Evolutionary conservation across 2,888 invertebrate species (phyloP).

Genomic region (Deladenus siricidicola): DNA sequence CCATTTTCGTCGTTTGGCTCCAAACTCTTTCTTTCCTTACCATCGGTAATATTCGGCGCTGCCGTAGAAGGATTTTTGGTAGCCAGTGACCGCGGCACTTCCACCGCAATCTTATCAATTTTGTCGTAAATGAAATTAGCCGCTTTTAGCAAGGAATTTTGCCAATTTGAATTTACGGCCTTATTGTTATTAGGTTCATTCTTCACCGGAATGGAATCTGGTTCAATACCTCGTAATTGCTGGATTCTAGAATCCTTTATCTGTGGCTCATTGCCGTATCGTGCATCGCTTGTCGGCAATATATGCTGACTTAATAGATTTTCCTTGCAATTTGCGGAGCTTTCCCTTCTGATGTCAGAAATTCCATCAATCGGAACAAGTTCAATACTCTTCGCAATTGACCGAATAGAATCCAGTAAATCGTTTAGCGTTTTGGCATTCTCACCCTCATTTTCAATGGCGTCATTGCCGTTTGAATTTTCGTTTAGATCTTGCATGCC

Average conservation of each 20-base stretch:
- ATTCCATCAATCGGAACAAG: background rate
- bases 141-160: slow-evolving; percentile 39
- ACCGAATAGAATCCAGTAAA: slow-evolving; percentile 33
- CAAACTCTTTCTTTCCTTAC: too few relatives aligned
- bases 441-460: slow-evolving; percentile 1
- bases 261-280: background rate
- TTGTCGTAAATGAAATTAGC: slow-evolving; percentile 47
- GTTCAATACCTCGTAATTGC: background rate
- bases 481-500: too few relatives aligned
- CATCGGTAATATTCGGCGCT: too few relatives aligned
- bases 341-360: background rate
- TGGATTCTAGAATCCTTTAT: too few relatives aligned
- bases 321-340: background rate
- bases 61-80: background rate
- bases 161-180: slow-evolving; percentile 30
- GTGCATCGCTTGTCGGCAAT: background rate
- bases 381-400: slow-evolving; percentile 5
- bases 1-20: background rate
- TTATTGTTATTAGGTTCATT: background rate
- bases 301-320: too few relatives aligned
- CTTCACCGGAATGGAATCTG: background rate
- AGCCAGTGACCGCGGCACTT: background rate
- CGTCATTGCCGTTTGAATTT: too few relatives aligned
- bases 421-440: slow-evolving; percentile 25
- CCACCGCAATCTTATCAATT: slow-evolving; percentile 7